Evolutionary conservation across 2,797 vertebrate genomes (phyloP).

Genomic region (Podarcis lilfordi): DNA sequence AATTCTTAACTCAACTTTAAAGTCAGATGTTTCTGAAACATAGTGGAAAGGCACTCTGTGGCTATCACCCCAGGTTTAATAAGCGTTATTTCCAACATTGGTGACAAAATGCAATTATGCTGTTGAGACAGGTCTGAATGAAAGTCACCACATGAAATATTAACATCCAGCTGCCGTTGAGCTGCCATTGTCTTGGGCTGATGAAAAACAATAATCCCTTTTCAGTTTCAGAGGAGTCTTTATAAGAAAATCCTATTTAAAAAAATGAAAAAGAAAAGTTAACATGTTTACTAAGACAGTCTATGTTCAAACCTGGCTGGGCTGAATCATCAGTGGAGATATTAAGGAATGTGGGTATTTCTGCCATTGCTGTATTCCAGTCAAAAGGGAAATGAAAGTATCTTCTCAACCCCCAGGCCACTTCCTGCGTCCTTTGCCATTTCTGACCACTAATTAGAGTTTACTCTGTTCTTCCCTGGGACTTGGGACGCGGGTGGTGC

Average conservation of each 20-base stretch:
- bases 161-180: conserved; percentile 67
- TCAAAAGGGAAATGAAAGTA: neutral
- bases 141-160: conserved; percentile 62
- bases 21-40: conserved; percentile 40
- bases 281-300: neutral
- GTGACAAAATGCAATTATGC: conserved; percentile 56
- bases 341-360: neutral
- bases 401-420: neutral
- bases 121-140: conserved; percentile 63
- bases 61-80: conserved; percentile 64
- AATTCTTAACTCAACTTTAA: neutral
- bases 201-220: conserved; percentile 65
- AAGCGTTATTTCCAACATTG: conserved; percentile 59
- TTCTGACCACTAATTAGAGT: neutral
- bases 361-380: neutral
- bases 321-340: neutral
- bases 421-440: neutral
- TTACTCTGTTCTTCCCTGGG: neutral
- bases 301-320: conserved; percentile 7
- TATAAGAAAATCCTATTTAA: conserved; percentile 59
- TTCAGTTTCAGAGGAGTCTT: conserved; percentile 64
- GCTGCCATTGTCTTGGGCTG: conserved; percentile 58
- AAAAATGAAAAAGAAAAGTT: conserved; percentile 30
- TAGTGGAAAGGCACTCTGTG: conserved; percentile 49
- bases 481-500: neutral